phyloP scores from a whole-genome alignment of 2,113 vertebrate genomes.

The Thamnophis sirtalis region DNA sequence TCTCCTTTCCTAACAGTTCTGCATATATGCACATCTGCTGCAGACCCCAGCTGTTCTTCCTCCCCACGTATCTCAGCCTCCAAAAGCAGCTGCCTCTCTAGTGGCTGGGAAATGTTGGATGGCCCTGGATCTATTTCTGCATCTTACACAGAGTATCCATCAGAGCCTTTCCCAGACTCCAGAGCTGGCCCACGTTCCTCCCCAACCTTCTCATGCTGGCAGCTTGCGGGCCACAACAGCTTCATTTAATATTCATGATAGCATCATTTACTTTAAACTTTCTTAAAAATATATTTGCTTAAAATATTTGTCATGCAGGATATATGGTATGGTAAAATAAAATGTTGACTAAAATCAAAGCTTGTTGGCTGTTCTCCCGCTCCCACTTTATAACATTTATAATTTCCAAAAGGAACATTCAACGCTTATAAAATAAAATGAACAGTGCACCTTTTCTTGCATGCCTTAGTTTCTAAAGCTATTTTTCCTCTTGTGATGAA shows the following conservation, averaged over 20 bases:
- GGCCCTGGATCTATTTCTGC: too few species aligned
- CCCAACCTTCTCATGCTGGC: too few species aligned
- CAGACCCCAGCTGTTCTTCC: too few species aligned
- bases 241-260: neutral
- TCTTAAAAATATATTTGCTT: neutral
- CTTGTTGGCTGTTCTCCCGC: neutral
- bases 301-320: neutral
- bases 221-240: too few species aligned
- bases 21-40: too few species aligned
- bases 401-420: neutral
- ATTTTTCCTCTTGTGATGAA: neutral
- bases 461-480: neutral
- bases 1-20: too few species aligned
- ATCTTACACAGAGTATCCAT: too few species aligned
- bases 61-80: too few species aligned
- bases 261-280: conserved; percentile 14
- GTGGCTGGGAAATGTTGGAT: too few species aligned
- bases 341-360: neutral
- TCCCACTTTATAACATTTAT: neutral
- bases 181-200: too few species aligned
- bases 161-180: too few species aligned
- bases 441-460: neutral
- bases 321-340: neutral
- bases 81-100: too few species aligned
- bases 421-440: neutral